Evolutionary conservation across 1,140 invertebrate species (phyloP), one percentile per base, ranked within the genome.

Genomic region (Drosophila sp.): DNA sequence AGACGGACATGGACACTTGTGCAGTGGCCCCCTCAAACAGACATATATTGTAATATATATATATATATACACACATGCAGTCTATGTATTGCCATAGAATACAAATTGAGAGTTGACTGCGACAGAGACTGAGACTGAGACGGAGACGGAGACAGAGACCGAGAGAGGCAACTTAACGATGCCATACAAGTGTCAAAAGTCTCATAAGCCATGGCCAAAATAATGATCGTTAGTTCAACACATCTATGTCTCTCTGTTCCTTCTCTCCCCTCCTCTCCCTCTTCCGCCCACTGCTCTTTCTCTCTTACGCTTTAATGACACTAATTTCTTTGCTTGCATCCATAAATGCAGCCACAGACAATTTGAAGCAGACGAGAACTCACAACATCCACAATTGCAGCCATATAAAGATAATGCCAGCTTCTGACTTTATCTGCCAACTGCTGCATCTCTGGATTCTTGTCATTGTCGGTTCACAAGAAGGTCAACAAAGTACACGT

Each of bases 1-100:
- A 72, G 67, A 76, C 73, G 76, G 76, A 78, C 53, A 82, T 79
- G 81, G 81, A 84, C 73, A 84, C 80, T 84, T 83, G 81, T 78
- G 78, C 82, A 70, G 58, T 82, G 36, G 53, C 67, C 51, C 51
- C 46, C 73, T 76, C 50, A 77, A 29, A 2, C 6, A 29, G 56
- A 36, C 8, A 5, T 56, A 27, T 11, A 18, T 21, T 32, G 34
- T 4, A 63, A 36, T 32, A 2, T n/a, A 32, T 4, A 14, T 32
- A 32, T 34, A 27, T 57, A 21, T 43, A 36, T 18, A 13, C 36
- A 21, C 21, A 21, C 21, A 21, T 21, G 4, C 14, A 58, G 50
- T 45, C 21, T 67, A 13, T 29, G 21, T 40, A 64, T 43, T 63
- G 57, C 36, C 40, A 27, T 46, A 34, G 66, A 29, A 53, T 51